Percentiles rank a stretch among this genome's conserved stretches.
Evolutionary conservation across 2,113 vertebrate genomes (phyloP).

Genomic region (Corythaeola cristata): DNA sequence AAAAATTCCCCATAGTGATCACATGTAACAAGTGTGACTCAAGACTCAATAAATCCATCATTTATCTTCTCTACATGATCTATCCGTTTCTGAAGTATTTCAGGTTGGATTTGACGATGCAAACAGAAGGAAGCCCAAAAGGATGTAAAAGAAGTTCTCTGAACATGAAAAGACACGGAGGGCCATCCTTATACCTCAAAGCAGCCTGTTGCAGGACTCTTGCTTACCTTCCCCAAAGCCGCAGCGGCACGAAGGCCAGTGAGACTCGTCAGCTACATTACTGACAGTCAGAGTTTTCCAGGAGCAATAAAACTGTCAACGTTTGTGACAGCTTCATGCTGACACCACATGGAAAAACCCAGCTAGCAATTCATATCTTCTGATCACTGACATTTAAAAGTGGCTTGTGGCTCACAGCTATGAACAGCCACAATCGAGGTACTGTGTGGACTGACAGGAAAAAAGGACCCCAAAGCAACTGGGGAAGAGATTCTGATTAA

Average conservation of each 20-base stretch:
- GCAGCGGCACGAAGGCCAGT: fast-evolving
- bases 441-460: background rate
- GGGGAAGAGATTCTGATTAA: background rate
- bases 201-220: background rate
- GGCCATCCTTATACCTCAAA: background rate
- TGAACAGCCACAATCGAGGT: background rate
- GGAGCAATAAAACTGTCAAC: background rate
- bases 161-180: background rate
- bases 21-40: background rate
- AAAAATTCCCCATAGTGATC: background rate
- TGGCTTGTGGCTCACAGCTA: background rate
- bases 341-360: background rate
- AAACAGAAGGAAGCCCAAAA: background rate
- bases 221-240: background rate
- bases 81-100: background rate
- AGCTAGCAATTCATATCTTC: background rate
- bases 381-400: background rate
- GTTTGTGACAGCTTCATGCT: background rate
- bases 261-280: background rate
- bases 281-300: background rate
- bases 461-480: background rate
- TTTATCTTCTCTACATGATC: background rate
- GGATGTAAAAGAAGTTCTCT: background rate
- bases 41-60: background rate
- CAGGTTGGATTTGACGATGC: background rate